These are phyloP conservation scores for Labrus mixtus DNA, from an alignment of 2,113 vertebrate genomes.

Conservation along the genomic window DNA sequence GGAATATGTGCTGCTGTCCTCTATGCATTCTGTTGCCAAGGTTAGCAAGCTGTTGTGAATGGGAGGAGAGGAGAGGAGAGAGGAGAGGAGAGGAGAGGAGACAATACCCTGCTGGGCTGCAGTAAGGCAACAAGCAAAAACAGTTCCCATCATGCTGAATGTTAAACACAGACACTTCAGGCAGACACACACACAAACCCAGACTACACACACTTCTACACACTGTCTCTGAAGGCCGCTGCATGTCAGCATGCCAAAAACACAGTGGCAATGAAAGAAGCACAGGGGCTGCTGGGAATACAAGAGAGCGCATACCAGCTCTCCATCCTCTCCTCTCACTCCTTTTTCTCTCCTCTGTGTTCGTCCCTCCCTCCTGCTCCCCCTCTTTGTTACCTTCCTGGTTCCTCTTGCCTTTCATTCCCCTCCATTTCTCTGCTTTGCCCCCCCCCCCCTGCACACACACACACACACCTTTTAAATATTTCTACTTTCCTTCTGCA, in stretches of 20 bases:
- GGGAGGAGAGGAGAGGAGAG: not conserved
- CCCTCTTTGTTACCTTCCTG: slow-evolving; percentile 51
- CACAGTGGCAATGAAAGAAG: slow-evolving; percentile 60
- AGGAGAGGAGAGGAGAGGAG: not conserved
- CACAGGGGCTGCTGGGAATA: slow-evolving; percentile 64
- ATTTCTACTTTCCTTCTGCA: slow-evolving; percentile 29
- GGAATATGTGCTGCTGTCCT: slow-evolving; percentile 35
- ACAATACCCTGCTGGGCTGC: slow-evolving; percentile 55
- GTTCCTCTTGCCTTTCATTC: slow-evolving; percentile 44
- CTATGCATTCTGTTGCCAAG: slow-evolving; percentile 29
- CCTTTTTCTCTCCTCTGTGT: slow-evolving; percentile 30
- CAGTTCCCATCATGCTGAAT: slow-evolving; percentile 64
- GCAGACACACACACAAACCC: slow-evolving; percentile 9
- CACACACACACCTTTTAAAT: slow-evolving; percentile 37
- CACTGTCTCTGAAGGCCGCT: slow-evolving; percentile 49
- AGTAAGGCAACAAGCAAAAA: slow-evolving; percentile 59
- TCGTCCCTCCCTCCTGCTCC: slow-evolving; percentile 34
- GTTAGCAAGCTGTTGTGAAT: not conserved
- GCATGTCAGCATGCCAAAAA: slow-evolving; percentile 68
- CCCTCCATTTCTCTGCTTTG: slow-evolving; percentile 50
- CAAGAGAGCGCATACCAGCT: slow-evolving; percentile 38
- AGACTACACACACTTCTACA: not conserved
- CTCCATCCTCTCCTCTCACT: slow-evolving; percentile 52
- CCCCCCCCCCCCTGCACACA: not conserved
- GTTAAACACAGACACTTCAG: slow-evolving; percentile 53